Conservation (phyloP, 2,113 vertebrate species). For the Tapirus terrestris region DNA sequence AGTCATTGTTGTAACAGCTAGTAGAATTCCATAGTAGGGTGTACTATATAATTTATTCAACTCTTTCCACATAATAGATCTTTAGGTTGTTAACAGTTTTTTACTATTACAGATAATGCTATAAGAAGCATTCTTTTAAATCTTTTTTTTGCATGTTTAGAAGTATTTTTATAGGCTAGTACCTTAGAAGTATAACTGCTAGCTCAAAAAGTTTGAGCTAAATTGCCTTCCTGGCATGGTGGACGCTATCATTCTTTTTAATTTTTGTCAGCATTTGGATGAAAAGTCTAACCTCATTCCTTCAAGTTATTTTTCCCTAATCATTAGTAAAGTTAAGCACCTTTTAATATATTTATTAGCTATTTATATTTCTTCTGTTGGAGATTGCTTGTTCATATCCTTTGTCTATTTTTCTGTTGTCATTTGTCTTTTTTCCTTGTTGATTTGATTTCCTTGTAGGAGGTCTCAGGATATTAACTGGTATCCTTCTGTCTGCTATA, state of each 20-base stretch:
- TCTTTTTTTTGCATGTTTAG: neutral
- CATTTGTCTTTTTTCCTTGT: constrained; percentile 45
- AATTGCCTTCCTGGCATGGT: neutral
- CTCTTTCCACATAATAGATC: neutral
- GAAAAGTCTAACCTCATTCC: neutral
- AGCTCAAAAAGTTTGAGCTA: constrained; percentile 20
- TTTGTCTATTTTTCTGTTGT: neutral
- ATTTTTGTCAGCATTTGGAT: neutral
- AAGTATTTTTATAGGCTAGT: constrained; percentile 36
- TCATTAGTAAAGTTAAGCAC: neutral
- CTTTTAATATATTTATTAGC: neutral
- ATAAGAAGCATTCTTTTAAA: neutral
- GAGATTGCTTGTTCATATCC: neutral
- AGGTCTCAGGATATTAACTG: neutral
- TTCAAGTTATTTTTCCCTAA: neutral
- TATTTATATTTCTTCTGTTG: constrained; percentile 27
- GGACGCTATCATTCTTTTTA: constrained; percentile 1
- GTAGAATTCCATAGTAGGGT: neutral
- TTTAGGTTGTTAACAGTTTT: neutral
- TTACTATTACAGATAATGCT: neutral
- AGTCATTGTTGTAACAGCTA: neutral
- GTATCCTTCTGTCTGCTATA: neutral
- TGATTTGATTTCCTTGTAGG: neutral
- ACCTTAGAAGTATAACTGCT: constrained; percentile 1
- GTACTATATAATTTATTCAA: neutral